Evolutionary conservation across 2,113 vertebrate species (phyloP).

Genomic region (Bungarus multicinctus): DNA sequence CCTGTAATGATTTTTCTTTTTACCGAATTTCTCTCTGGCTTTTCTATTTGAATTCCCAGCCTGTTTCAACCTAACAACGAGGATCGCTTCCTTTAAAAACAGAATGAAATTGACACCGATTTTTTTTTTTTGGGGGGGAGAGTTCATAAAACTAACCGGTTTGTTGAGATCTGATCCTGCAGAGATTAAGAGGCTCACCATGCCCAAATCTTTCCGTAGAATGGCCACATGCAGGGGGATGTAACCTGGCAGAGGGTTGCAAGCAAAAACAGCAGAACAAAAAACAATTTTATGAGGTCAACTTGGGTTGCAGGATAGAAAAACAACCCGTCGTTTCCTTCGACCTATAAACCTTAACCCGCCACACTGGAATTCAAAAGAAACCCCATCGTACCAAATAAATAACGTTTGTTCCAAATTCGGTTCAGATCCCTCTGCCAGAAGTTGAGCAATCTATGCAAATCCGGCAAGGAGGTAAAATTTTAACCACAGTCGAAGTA

Average conservation of each 20-base stretch:
- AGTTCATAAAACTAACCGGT: conserved; percentile 56
- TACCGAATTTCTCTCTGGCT: not conserved
- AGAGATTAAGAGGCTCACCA: conserved; percentile 65
- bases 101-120: not conserved
- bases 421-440: not conserved
- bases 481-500: not conserved
- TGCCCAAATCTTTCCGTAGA: conserved; percentile 65
- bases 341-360: not conserved
- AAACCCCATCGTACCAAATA: not conserved
- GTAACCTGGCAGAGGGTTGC: conserved; percentile 58
- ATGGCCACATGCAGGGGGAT: conserved; percentile 71
- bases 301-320: fast-evolving
- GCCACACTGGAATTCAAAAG: not conserved
- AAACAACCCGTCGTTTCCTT: not conserved
- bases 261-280: not conserved
- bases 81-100: not conserved
- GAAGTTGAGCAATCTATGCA: not conserved
- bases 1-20: not conserved
- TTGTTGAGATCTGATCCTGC: conserved; percentile 73
- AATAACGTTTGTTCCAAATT: not conserved
- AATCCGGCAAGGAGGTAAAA: not conserved
- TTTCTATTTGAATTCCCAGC: not conserved
- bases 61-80: not conserved
- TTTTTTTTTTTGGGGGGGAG: not conserved
- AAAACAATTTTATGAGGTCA: not conserved